A percentile compares a stretch with the other conserved stretches of the same genome.
Conservation (phyloP, 2,888 invertebrate genomes). For the Ametastegia equiseti region DNA sequence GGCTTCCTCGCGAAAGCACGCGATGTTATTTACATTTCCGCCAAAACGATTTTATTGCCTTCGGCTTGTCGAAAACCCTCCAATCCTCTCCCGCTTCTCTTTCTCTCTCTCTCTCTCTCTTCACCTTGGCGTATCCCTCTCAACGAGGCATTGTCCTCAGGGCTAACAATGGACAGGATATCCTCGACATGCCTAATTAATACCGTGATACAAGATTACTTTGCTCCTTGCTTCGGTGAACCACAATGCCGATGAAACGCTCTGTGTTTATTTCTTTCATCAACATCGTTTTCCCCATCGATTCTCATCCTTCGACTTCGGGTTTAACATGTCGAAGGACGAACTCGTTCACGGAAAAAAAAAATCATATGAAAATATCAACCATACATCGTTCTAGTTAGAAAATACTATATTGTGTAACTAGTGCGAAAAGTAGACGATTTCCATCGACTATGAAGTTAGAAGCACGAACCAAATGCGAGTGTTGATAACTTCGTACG, state of each 20-base stretch:
- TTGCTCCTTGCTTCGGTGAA: slow-evolving; percentile 6
- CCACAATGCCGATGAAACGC: not conserved
- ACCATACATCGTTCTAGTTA: too few species aligned
- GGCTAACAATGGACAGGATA: slow-evolving; percentile 28
- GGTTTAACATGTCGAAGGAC: not conserved
- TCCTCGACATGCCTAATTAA: slow-evolving; percentile 38
- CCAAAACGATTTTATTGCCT: slow-evolving; percentile 39
- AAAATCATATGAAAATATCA: too few species aligned
- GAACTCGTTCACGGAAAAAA: too few species aligned
- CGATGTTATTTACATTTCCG: slow-evolving; percentile 36
- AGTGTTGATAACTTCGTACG: too few species aligned
- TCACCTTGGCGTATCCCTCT: not conserved
- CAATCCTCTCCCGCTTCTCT: not conserved
- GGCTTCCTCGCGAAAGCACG: not conserved
- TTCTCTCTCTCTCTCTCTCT: not conserved
- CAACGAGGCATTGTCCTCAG: slow-evolving; percentile 31
- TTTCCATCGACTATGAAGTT: too few species aligned
- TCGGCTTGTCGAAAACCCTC: slow-evolving; percentile 25
- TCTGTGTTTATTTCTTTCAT: not conserved
- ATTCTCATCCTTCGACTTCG: not conserved
- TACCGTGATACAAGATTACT: slow-evolving; percentile 29
- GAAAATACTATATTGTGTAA: too few species aligned
- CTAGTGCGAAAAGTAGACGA: too few species aligned
- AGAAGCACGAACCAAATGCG: too few species aligned
- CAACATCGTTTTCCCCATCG: not conserved